Evolutionary conservation across 2,113 vertebrate genomes (phyloP).

Genomic region (Pholis gunnellus): DNA sequence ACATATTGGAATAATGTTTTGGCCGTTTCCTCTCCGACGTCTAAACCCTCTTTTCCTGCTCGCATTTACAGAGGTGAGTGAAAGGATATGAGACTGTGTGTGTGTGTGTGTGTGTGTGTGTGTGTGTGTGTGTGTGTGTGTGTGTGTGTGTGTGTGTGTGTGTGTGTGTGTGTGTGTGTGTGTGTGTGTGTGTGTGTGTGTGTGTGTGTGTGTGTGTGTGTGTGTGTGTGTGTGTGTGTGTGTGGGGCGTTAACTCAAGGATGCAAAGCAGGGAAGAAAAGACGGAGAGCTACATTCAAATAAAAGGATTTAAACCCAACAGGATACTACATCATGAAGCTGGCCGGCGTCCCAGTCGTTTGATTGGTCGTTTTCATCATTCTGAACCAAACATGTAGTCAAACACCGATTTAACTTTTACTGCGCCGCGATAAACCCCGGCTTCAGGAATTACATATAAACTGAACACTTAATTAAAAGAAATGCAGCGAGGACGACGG

Average conservation of each 20-base stretch:
- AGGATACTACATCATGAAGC: conserved; percentile 78
- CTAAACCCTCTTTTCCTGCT: conserved; percentile 45
- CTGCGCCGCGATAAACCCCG: conserved; percentile 37
- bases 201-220: conserved; percentile 27
- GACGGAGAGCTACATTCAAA: conserved; percentile 48
- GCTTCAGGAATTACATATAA: conserved; percentile 53
- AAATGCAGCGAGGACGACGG: conserved; percentile 8
- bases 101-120: conserved; percentile 29
- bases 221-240: conserved; percentile 25
- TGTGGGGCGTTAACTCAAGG: conserved; percentile 34
- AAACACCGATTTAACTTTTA: conserved; percentile 59
- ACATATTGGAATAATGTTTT: conserved; percentile 71
- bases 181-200: conserved; percentile 31
- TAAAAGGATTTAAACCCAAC: conserved; percentile 50
- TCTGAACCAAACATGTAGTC: conserved; percentile 62
- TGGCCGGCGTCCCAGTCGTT: conserved; percentile 58
- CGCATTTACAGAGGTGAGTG: conserved; percentile 71
- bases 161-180: too few relatives aligned
- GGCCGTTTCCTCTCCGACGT: conserved; percentile 71
- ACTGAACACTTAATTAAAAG: conserved; percentile 40
- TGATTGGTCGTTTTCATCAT: conserved; percentile 70
- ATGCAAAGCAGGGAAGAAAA: conserved; percentile 36
- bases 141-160: conserved; percentile 26
- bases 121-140: conserved; percentile 31
- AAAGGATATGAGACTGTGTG: conserved; percentile 61